A percentile compares a stretch with the other conserved stretches of the same genome.
Conservation (phyloP, 2,888 invertebrate species). For the Miltochrista miniata region DNA sequence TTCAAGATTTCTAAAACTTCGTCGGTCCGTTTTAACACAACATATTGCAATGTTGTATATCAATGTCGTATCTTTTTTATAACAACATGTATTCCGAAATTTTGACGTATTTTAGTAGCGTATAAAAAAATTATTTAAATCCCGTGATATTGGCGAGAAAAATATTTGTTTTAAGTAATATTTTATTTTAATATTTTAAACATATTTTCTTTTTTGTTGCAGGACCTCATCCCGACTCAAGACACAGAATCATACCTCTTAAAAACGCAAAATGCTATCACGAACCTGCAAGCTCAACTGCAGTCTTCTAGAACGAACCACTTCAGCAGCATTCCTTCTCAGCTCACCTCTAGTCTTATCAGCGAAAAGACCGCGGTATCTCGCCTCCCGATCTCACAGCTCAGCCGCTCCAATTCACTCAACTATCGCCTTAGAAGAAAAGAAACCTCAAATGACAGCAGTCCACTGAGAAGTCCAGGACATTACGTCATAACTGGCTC, state of each 20-base stretch:
- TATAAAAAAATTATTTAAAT: background rate
- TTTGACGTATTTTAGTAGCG: too few relatives aligned
- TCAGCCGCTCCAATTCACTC: constrained; percentile 75
- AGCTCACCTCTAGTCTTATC: constrained; percentile 71
- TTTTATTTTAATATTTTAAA: background rate
- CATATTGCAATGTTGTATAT: too few relatives aligned
- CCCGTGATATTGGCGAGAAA: too few relatives aligned
- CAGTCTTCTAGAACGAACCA: constrained; percentile 65
- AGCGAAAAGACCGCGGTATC: constrained; percentile 76
- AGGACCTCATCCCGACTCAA: constrained; percentile 77
- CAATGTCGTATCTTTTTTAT: too few relatives aligned
- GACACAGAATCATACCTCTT: constrained; percentile 83
- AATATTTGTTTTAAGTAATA: too few relatives aligned
- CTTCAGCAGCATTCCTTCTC: constrained; percentile 59
- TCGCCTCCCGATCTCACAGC: constrained; percentile 73
- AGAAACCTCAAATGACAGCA: constrained; percentile 67
- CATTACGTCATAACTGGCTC: constrained; percentile 79
- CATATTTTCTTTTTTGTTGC: constrained; percentile 48
- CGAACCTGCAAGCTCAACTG: constrained; percentile 84
- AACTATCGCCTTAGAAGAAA: constrained; percentile 74
- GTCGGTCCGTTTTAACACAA: too few relatives aligned
- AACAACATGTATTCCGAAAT: too few relatives aligned
- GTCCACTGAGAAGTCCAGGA: constrained; percentile 74
- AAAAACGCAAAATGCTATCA: constrained; percentile 85
- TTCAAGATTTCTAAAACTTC: too few relatives aligned